Percentiles rank a stretch among this genome's conserved stretches.
phyloP scores from a whole-genome alignment of 37 sponge, comb jelly and placozoan species.

The Cliona cf. orientalis region DNA sequence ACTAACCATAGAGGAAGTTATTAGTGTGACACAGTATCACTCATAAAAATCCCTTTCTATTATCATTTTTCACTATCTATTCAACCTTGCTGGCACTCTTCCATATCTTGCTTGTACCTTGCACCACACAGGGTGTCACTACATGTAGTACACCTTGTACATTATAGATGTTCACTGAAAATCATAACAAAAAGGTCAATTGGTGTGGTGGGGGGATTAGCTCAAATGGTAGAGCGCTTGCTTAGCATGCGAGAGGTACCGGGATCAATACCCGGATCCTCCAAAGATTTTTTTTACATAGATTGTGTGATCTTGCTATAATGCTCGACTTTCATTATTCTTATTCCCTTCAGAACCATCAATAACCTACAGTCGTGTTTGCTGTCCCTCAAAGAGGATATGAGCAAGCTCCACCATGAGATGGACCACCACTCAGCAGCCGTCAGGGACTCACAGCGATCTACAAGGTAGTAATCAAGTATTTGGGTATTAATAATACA shows the following conservation, averaged over 20 bases:
- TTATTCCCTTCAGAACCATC: slow-evolving; percentile 67
- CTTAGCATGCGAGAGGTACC: slow-evolving; percentile 51
- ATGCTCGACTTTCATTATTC: slow-evolving; percentile 1
- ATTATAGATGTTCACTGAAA: no score
- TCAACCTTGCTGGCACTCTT: no score
- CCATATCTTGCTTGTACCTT: no score
- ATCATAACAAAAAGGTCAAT: no score
- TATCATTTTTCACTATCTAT: no score
- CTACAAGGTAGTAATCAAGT: slow-evolving; percentile 49
- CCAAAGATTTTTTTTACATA: no score
- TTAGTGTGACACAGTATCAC: no score
- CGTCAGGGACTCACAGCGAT: slow-evolving; percentile 52
- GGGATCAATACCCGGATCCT: slow-evolving; percentile 46
- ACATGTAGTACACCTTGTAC: no score
- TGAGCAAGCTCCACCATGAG: slow-evolving; percentile 59
- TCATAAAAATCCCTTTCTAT: no score
- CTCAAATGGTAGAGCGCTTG: slow-evolving; percentile 48
- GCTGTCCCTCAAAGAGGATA: slow-evolving; percentile 66
- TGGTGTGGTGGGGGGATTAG: slow-evolving; percentile 48
- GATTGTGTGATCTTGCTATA: no score
- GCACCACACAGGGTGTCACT: no score
- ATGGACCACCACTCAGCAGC: slow-evolving; percentile 65
- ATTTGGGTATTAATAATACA: neutral
- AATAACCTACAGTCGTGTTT: slow-evolving; percentile 58
- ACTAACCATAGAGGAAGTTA: no score